Evolutionary conservation across 2,797 vertebrate species (phyloP).

Genomic region (Gallinago stenura): DNA sequence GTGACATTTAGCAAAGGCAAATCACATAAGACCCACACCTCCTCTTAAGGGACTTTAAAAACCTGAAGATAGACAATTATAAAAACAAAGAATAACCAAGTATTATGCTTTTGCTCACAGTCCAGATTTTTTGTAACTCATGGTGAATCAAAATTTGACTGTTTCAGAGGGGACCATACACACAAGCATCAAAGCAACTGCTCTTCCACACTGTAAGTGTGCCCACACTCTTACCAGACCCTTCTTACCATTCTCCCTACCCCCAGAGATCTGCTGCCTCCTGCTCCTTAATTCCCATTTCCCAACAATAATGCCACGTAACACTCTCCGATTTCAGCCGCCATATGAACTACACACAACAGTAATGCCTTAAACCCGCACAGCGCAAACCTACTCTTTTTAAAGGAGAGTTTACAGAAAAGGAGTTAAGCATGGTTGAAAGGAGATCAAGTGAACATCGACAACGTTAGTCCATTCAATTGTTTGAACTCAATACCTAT

Average conservation of each 20-base stretch:
- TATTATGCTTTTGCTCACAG: not conserved
- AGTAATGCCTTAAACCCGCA: not conserved
- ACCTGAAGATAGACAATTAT: not conserved
- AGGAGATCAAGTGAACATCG: not conserved
- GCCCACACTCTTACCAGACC: not conserved
- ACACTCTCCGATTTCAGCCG: not conserved
- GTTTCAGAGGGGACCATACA: not conserved
- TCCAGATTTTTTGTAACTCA: not conserved
- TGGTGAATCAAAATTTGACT: not conserved
- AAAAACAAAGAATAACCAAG: not conserved
- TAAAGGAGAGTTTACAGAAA: not conserved
- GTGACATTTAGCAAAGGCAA: not conserved
- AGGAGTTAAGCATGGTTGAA: not conserved
- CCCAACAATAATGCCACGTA: not conserved
- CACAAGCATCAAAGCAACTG: not conserved
- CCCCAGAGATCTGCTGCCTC: not conserved
- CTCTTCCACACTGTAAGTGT: accelerated
- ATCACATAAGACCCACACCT: accelerated
- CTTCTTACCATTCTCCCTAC: not conserved
- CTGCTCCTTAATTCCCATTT: not conserved
- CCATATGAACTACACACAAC: not conserved
- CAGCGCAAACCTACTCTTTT: not conserved
- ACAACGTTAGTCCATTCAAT: not conserved
- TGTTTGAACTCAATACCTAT: conserved; percentile 22
- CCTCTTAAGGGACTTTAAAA: not conserved